Base-by-base conservation (phyloP, 2,113 vertebrate species). In the Sebastes schlegelii region DNA sequence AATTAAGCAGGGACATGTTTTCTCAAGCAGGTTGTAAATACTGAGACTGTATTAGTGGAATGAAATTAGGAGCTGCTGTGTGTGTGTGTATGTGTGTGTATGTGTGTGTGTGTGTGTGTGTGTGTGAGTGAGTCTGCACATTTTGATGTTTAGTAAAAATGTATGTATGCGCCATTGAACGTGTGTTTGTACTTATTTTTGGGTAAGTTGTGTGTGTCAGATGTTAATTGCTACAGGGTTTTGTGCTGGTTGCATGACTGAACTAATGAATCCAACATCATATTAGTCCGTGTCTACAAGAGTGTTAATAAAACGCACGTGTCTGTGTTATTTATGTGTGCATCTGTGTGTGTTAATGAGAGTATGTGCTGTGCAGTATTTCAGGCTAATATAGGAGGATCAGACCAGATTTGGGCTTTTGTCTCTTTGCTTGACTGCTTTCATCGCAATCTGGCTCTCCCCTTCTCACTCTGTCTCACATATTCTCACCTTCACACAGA, bases 11-110 rank as follows among this genome's bases (percentile, higher is more conserved):
- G 72, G 82, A 81, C 89, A 87, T 92, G 90, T 92, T 92, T 92
- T 89, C 77, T 93, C 82, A 83, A 83, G 85, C 81, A 91, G 87
- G 87, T 83, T 91, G 88, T 92, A 92, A 93, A 91, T 91, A 91
- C 88, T 81, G 82, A 84, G 71, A 81, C 87, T 89, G 86, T 92
- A 87, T 93, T 93, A 90, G 85, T 87, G 75, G 83, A 86, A 89
- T 88, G 79, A 86, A 90, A 86, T 92, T 82, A 84, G 74, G 51
- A 64, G 74, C 82, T 82, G 74, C 61, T 86, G 9, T 66, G n/a
- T 64, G 40, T 67, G 62, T 77, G 40, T 74, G 49, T 74, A 48
- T 48, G 26, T 60, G 21, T 49, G 40, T 61, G 60, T 60, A 40
- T 65, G 43, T 72, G 46, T 61, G 23, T 70, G 74, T 60, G 14